Base-by-base conservation (phyloP, 1,140 invertebrate species). In the Drosophila carrolli region DNA sequence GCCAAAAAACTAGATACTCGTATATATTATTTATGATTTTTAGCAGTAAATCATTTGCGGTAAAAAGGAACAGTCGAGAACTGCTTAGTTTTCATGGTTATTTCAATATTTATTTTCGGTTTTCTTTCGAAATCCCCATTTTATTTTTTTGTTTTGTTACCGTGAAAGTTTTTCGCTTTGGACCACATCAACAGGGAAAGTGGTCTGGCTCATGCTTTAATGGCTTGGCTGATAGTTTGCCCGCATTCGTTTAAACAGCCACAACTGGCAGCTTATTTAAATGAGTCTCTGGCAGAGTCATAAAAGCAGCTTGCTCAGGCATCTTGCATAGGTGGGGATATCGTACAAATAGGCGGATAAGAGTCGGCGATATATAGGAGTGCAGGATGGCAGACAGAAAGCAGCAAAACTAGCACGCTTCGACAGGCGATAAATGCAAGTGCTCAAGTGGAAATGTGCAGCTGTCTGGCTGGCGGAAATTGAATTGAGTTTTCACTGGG, bases 371-470 rank as follows among this genome's bases (percentile, higher is more conserved):
- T 32, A 37, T 51, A 62, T 38, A 23, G 11, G 14, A 13, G 46
- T 37, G 55, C 38, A 5, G 19, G 16, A 74, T 35, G 48, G 27
- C 47, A 46, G 23, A 43, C 54, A 27, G 32, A 19, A 19, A 35
- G 50, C 43, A 78, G 44, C 38, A 59, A 70, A 70, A 71, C 63
- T 41, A 35, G 63, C 63, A 68, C 57, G 47, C 41, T 83, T 84
- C 67, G 66, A 79, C 81, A 72, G 81, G 71, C 76, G 76, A 73
- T 65, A 80, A 84, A 75, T 82, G 72, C 65, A 84, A 76, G 76
- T 84, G 81, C 70, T 84, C 58, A 68, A 72, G 65, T 76, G 75
- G 58, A 82, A 82, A 56, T 82, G 56, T 68, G 72, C 81, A 80
- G 66, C 63, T 84, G 81, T 84, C 73, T 77, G 46, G 11, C 50